These are phyloP conservation scores for Bagarius yarrelli DNA, from an alignment of 2,113 vertebrate species.

Conservation along the genomic window DNA sequence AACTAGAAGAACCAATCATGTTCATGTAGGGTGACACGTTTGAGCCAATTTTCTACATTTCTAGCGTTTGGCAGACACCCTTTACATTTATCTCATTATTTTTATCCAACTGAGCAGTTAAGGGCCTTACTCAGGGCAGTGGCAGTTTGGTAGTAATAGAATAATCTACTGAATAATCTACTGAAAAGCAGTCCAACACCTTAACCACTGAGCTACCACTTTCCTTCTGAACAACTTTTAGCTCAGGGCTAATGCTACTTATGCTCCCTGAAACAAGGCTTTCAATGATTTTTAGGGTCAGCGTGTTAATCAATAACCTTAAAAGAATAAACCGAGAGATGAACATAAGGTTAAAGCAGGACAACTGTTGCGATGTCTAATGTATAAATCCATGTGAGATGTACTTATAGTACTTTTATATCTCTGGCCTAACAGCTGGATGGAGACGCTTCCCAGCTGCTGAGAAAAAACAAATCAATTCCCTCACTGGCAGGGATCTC, in stretches of 20 bases:
- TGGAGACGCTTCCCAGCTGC: slow-evolving; percentile 15
- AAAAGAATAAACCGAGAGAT: neutral
- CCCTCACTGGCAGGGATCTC: neutral
- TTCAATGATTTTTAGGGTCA: neutral
- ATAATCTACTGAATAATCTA: too few species aligned
- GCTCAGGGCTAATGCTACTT: neutral
- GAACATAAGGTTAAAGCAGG: neutral
- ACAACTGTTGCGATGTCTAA: neutral
- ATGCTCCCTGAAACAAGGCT: neutral
- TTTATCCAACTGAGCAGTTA: too few species aligned
- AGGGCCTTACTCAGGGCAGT: too few species aligned
- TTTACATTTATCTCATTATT: too few species aligned
- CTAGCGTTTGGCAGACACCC: too few species aligned
- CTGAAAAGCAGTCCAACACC: too few species aligned
- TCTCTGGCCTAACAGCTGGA: slow-evolving; percentile 18
- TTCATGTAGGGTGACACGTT: too few species aligned
- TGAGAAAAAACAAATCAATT: slow-evolving; percentile 28
- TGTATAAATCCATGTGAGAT: neutral
- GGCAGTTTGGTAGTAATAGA: too few species aligned
- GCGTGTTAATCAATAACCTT: neutral
- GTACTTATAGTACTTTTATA: neutral
- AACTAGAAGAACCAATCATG: too few species aligned
- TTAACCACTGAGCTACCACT: too few species aligned
- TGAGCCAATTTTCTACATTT: too few species aligned
- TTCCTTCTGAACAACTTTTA: too few species aligned